A percentile compares a stretch with the other conserved stretches of the same genome.
Evolutionary conservation across 2,113 vertebrate species (phyloP).

Genomic region (Erythrocercus mccallii): DNA sequence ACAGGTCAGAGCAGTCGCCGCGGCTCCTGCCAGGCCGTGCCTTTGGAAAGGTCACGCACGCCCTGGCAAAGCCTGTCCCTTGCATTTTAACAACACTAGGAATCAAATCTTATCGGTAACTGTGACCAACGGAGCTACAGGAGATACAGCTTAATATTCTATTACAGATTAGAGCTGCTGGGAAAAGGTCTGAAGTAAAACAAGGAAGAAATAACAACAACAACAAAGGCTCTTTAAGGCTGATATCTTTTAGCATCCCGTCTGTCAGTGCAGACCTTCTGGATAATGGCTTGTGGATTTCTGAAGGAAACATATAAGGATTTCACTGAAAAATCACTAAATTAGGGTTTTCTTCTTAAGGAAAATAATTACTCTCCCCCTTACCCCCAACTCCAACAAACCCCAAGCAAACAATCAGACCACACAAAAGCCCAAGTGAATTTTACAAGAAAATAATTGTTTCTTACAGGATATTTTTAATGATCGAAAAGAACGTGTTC

Average conservation of each 20-base stretch:
- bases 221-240: background rate
- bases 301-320: background rate
- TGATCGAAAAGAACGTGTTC: background rate
- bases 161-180: background rate
- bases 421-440: background rate
- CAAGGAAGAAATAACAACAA: background rate
- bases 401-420: background rate
- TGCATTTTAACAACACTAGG: constrained; percentile 37
- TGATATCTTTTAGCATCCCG: background rate
- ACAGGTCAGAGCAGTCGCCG: background rate
- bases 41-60: constrained; percentile 20
- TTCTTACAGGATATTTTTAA: background rate
- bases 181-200: constrained; percentile 22
- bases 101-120: constrained; percentile 37
- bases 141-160: constrained; percentile 29
- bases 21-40: background rate
- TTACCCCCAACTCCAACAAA: background rate
- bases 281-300: background rate
- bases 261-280: background rate
- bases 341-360: background rate
- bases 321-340: background rate
- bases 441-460: background rate
- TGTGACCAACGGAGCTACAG: constrained; percentile 16
- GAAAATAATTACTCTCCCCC: background rate
- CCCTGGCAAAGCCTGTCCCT: background rate